phyloP scores from a whole-genome alignment of 2,888 invertebrate species.

The Calameuta filiformis region DNA sequence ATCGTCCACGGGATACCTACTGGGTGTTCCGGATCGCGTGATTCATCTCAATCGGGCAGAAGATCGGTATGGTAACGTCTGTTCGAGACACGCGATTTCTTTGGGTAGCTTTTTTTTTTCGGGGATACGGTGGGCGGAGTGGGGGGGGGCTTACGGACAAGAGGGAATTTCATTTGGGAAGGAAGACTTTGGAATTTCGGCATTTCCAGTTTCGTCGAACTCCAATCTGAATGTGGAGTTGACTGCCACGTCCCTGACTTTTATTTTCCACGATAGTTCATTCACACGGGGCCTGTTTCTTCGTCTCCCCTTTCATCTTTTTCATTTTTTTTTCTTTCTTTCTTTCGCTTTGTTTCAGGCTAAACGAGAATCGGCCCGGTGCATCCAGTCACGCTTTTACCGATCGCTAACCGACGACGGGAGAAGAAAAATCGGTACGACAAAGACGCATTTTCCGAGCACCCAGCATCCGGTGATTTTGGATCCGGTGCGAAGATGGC shows the following conservation, averaged over 20 bases:
- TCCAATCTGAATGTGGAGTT: background rate
- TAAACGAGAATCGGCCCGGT: background rate
- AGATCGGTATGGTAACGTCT: background rate
- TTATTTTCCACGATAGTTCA: background rate
- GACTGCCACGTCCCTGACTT: background rate
- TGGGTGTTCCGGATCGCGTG: background rate
- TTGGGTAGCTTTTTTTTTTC: background rate
- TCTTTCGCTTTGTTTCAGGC: background rate
- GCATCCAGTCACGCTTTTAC: background rate
- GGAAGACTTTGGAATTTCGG: background rate
- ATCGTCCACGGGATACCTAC: constrained; percentile 2
- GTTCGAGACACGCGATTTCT: background rate
- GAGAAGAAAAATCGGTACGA: background rate
- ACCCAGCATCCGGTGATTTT: background rate
- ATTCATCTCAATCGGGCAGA: background rate
- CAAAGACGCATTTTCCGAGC: background rate
- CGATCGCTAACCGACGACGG: background rate
- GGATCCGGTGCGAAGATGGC: constrained; percentile 42
- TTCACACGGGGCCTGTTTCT: background rate
- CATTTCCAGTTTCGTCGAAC: background rate
- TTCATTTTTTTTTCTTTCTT: background rate
- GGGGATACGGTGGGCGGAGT: too few relatives aligned
- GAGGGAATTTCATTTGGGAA: background rate
- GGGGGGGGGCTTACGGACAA: background rate
- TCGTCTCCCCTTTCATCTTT: background rate